These are phyloP conservation scores for Amphilophus citrinellus DNA, from an alignment of 2,113 vertebrate species.

Conservation along the genomic window DNA sequence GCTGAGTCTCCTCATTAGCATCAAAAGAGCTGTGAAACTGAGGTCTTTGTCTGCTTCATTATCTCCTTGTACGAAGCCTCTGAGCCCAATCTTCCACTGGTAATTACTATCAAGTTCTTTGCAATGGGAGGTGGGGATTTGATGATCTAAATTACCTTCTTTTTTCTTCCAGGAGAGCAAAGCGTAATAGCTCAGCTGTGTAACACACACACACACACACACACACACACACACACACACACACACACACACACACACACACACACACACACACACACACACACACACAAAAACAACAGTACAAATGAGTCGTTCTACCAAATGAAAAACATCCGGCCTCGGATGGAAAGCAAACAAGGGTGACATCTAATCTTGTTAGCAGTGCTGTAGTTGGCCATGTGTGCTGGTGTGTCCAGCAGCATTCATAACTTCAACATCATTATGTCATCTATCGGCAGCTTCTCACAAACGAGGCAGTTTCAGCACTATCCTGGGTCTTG, in stretches of 20 bases:
- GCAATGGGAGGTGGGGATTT: conserved; percentile 13
- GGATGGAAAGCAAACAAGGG: conserved; percentile 17
- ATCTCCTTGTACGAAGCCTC: conserved; percentile 42
- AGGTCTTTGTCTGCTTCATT: conserved; percentile 52
- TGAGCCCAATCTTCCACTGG: conserved; percentile 35
- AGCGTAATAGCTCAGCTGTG: conserved; percentile 22
- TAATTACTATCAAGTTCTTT: conserved; percentile 50
- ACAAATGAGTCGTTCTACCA: conserved; percentile 57
- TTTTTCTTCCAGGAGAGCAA: conserved; percentile 9
- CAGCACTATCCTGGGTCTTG: not conserved
- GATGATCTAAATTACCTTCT: conserved; percentile 30
- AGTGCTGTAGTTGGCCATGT: not conserved
- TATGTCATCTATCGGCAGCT: conserved; percentile 12
- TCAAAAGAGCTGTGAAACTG: conserved; percentile 39
- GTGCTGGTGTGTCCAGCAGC: not conserved
- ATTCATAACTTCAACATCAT: conserved; percentile 21
- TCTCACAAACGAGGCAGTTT: not conserved
- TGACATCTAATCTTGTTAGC: conserved; percentile 31
- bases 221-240: too few species aligned
- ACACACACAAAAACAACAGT: not conserved
- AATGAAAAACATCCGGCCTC: conserved; percentile 43
- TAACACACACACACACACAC: not conserved
- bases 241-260: too few species aligned
- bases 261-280: not conserved
- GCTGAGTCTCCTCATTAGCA: conserved; percentile 52